These are phyloP conservation scores for Drosophila sturtevanti DNA, from an alignment of 1,140 invertebrate species.

Conservation along the genomic window DNA sequence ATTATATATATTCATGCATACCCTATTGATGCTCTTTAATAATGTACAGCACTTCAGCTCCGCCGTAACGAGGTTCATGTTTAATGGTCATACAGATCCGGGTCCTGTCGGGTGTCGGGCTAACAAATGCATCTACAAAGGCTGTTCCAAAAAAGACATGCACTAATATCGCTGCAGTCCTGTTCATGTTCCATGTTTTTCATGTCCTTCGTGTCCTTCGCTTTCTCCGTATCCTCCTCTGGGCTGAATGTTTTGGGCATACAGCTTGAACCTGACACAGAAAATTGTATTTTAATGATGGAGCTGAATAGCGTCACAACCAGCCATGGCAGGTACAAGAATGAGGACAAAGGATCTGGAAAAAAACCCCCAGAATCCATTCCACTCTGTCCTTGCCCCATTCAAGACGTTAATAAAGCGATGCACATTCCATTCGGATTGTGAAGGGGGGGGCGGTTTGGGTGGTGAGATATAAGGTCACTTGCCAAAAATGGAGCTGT, in stretches of 20 bases:
- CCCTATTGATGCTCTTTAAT: slow-evolving; percentile 35
- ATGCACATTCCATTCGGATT: slow-evolving; percentile 43
- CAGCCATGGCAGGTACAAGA: slow-evolving; percentile 35
- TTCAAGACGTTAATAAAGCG: slow-evolving; percentile 80
- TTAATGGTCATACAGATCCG: slow-evolving; percentile 69
- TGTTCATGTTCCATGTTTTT: slow-evolving; percentile 59
- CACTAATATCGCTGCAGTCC: slow-evolving; percentile 62
- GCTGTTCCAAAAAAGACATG: slow-evolving; percentile 72
- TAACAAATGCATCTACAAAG: slow-evolving; percentile 62
- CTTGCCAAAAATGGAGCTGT: slow-evolving; percentile 74
- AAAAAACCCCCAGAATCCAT: neutral
- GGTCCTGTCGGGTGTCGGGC: slow-evolving; percentile 42
- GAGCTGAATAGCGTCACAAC: slow-evolving; percentile 44
- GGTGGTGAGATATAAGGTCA: slow-evolving; percentile 7
- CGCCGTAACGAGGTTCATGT: slow-evolving; percentile 78
- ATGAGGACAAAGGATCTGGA: slow-evolving; percentile 12
- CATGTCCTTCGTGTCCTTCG: neutral
- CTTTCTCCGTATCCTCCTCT: slow-evolving; percentile 9
- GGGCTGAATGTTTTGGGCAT: slow-evolving; percentile 46
- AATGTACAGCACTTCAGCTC: slow-evolving; percentile 44
- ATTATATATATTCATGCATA: slow-evolving; percentile 22
- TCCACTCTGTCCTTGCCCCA: neutral
- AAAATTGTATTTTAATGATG: slow-evolving; percentile 81
- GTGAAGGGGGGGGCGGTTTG: neutral
- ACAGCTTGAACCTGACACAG: slow-evolving; percentile 79